Evolutionary conservation across 2,113 vertebrate genomes (phyloP).

Genomic region (Hylia prasina): DNA sequence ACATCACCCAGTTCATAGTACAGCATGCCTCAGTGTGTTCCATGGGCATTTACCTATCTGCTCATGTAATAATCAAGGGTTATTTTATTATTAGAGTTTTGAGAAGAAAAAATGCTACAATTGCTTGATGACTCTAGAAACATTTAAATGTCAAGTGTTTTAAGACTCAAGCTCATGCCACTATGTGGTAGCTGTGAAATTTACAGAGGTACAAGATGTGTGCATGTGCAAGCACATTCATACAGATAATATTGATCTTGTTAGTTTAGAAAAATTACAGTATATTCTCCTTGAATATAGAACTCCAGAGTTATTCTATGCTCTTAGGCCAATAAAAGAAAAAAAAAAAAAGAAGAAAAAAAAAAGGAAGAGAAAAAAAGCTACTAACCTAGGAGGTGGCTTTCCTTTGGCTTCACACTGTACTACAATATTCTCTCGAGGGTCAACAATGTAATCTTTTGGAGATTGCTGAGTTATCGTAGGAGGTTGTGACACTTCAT

Average conservation of each 20-base stretch:
- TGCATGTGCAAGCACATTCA: neutral
- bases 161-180: neutral
- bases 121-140: neutral
- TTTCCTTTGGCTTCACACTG: conserved; percentile 96
- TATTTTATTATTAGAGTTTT: neutral
- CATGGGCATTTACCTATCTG: neutral
- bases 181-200: neutral
- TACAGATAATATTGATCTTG: neutral
- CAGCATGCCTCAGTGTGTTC: neutral
- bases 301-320: neutral
- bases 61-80: neutral
- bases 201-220: neutral
- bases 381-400: conserved; percentile 88
- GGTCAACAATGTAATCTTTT: conserved; percentile 96
- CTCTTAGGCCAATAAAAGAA: neutral
- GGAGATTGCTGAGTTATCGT: conserved; percentile 95
- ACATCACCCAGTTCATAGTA: neutral
- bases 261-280: neutral
- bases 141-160: neutral
- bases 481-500: conserved; percentile 90
- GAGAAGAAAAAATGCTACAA: neutral
- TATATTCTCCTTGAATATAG: neutral
- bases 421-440: conserved; percentile 92
- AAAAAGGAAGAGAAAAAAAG: neutral
- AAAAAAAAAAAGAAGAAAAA: neutral